Evolutionary conservation across 2,797 vertebrate genomes (phyloP).

Genomic region (Cheirogaleus major): DNA sequence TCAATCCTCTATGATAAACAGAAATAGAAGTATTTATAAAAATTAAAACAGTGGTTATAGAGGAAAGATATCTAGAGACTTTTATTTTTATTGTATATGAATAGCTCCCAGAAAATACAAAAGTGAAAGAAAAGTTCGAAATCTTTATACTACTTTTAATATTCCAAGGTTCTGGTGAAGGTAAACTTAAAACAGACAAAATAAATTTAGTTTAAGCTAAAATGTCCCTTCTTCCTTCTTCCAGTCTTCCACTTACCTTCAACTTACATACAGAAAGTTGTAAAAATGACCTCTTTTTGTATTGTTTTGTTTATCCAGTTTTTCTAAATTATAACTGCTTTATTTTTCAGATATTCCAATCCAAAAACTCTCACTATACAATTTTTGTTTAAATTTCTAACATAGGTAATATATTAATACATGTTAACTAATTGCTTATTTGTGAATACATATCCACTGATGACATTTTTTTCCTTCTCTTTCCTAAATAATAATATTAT

Average conservation of each 20-base stretch:
- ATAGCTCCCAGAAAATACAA: neutral
- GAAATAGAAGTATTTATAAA: neutral
- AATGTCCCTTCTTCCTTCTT: neutral
- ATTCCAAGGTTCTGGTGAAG: neutral
- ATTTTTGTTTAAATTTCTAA: neutral
- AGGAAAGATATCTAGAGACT: neutral
- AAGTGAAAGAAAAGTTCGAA: neutral
- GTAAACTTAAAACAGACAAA: neutral
- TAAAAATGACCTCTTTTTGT: neutral
- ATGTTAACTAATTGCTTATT: neutral
- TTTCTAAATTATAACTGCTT: neutral
- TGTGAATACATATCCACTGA: neutral
- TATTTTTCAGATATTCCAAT: neutral
- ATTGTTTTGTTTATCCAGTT: neutral
- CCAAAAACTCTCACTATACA: neutral
- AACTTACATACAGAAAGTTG: neutral
- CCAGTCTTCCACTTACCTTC: neutral
- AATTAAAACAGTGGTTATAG: neutral
- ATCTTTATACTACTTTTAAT: neutral
- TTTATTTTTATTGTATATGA: neutral
- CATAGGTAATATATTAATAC: neutral
- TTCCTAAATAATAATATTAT: neutral
- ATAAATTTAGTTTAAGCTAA: neutral
- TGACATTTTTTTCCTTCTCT: neutral
- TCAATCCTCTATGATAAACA: neutral